Base-by-base conservation (phyloP, 1,140 invertebrate species). In the Drosophila sechellia region DNA sequence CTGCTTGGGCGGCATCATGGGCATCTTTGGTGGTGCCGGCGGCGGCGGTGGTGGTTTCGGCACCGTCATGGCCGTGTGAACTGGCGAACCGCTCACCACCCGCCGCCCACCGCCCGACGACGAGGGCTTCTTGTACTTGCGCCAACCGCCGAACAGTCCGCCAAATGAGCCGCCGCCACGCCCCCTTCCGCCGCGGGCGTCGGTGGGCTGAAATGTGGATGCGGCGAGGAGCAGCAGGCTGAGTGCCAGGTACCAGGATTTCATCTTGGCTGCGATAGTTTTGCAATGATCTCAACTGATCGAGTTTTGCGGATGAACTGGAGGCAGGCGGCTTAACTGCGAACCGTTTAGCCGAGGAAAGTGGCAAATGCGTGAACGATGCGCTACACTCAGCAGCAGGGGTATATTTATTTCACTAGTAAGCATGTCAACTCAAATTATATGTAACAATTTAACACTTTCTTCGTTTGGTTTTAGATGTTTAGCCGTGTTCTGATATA, bases 101-200 rank as follows among this genome's bases (percentile, higher is more conserved):
- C 90, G 86, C 0, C 90, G 55, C 0, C 81, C 75, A 0, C 69
- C 45, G 11, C 77, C 64, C 5, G 80, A 74, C 0, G 90, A 90
- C 0, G 90, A 76, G 11, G 90, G 85, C 27, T 91, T 91, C 55
- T 86, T 90, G 50, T 91, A 85, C 49, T 91, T 91, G 15, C 90
- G 86, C 80, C 90, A 91, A 13, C 86, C 79, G 0, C 90, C 86
- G 20, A 91, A 91, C 1, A 91, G 64, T 17, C 90, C 84, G 2
- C 90, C 90, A 4, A 91, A 81, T 6, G 90, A 91, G 43, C 90
- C 90, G 4, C 90, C 83, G 22, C 90, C 89, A 6, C 86, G 86
- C 6, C 86, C 86, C 45, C 90, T 77, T 3, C 90, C 90, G 22
- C 90, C 90, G 3, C 90, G 90, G 8, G 80, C 86, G n/a, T 64